Percentiles rank a stretch among this genome's conserved stretches.
Evolutionary conservation across 30 jellyfish, hydroid and myxozoan species (phyloP).

Genomic region (Rhopilema esculentum): DNA sequence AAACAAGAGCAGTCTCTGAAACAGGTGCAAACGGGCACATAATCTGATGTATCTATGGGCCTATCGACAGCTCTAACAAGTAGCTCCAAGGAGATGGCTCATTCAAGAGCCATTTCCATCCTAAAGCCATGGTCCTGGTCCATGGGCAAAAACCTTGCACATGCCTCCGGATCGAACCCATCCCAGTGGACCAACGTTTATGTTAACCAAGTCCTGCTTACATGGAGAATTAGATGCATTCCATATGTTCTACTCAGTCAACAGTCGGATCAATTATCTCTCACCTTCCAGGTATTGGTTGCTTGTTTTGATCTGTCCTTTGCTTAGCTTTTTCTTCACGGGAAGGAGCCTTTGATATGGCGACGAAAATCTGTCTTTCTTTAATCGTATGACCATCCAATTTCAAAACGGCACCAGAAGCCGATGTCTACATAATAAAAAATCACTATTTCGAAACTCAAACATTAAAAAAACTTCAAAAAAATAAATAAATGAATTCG

Average conservation of each 20-base stretch:
- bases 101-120: too few relatives aligned
- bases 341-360: slow-evolving; percentile 97
- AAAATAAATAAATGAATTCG: background rate
- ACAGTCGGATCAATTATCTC: background rate
- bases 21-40: too few relatives aligned
- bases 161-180: too few relatives aligned
- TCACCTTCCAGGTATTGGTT: background rate
- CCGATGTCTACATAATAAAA: slow-evolving; percentile 70
- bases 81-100: too few relatives aligned
- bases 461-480: background rate
- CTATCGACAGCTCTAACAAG: too few relatives aligned
- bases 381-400: slow-evolving; percentile 72
- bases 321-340: slow-evolving; percentile 53
- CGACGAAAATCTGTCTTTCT: slow-evolving; percentile 83
- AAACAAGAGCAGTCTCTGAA: too few relatives aligned
- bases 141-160: too few relatives aligned
- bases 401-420: slow-evolving; percentile 86
- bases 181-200: too few relatives aligned
- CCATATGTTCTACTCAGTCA: background rate
- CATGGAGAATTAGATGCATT: background rate
- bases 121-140: too few relatives aligned
- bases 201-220: background rate
- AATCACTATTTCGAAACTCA: background rate
- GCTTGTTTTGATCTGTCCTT: background rate
- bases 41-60: too few relatives aligned